Evolutionary conservation across 2,888 invertebrate genomes (phyloP).

Genomic region (Pandemis heparana): DNA sequence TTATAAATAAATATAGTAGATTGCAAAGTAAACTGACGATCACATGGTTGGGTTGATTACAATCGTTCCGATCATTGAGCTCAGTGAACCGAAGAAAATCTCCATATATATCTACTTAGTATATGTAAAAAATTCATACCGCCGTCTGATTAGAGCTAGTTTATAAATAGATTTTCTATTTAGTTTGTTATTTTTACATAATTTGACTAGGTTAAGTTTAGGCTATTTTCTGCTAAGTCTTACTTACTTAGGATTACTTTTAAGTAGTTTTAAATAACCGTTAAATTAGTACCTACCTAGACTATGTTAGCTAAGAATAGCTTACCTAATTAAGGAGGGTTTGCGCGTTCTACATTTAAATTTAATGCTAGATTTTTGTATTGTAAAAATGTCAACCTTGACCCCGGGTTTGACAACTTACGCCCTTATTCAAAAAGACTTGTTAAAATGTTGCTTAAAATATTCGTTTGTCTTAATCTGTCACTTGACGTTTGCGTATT

Average conservation of each 20-base stretch:
- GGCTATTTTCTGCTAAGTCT: background rate
- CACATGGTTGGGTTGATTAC: constrained; percentile 48
- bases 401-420: no score
- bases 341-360: no score
- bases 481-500: no score
- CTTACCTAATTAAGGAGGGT: no score
- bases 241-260: background rate
- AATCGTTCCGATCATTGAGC: constrained; percentile 46
- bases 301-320: background rate
- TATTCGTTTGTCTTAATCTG: no score
- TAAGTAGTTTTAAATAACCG: background rate
- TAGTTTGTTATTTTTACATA: background rate
- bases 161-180: constrained; percentile 2
- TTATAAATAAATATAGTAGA: constrained; percentile 3
- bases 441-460: no score
- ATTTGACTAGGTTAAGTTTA: background rate
- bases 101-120: background rate
- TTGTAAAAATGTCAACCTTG: no score
- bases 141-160: background rate
- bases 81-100: constrained; percentile 38
- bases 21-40: constrained; percentile 33
- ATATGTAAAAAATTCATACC: background rate
- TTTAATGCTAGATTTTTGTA: no score
- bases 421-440: no score
- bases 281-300: constrained; percentile 9